These are phyloP conservation scores for Oscheius sp. DNA, from an alignment of 2,888 invertebrate species.

Conservation along the genomic window DNA sequence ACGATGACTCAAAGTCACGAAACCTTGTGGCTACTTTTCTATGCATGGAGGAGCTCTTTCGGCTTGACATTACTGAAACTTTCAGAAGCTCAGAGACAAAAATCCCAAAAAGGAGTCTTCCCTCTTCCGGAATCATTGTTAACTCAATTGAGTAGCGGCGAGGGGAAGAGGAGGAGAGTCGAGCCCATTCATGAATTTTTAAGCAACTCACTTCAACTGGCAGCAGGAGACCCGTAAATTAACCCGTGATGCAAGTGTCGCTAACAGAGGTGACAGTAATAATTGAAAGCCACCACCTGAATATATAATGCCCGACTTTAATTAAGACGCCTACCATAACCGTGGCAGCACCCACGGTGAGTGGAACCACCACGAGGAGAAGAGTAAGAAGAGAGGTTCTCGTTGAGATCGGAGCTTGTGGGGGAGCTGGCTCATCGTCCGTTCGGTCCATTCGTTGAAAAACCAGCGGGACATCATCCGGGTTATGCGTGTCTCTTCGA, in stretches of 20 bases:
- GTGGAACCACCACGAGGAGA: constrained; percentile 68
- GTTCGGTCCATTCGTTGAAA: constrained; percentile 56
- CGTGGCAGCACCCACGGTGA: constrained; percentile 67
- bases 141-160: neutral
- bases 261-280: constrained; percentile 69
- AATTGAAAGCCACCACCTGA: constrained; percentile 68
- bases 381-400: constrained; percentile 64
- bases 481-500: constrained; percentile 12
- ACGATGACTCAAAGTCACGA: too few species aligned
- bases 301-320: constrained; percentile 9
- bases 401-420: constrained; percentile 35
- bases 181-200: constrained; percentile 1
- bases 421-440: constrained; percentile 36
- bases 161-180: neutral
- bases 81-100: too few species aligned
- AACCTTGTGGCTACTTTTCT: too few species aligned
- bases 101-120: neutral
- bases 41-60: too few species aligned
- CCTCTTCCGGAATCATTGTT: neutral
- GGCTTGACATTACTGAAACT: too few species aligned
- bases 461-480: constrained; percentile 50
- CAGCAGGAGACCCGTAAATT: constrained; percentile 9
- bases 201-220: constrained; percentile 17
- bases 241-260: neutral
- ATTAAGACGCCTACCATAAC: constrained; percentile 47